Evolutionary conservation across 1,140 invertebrate species (phyloP), one percentile per base, ranked within the genome.

Genomic region (Adelges cooleyi): DNA sequence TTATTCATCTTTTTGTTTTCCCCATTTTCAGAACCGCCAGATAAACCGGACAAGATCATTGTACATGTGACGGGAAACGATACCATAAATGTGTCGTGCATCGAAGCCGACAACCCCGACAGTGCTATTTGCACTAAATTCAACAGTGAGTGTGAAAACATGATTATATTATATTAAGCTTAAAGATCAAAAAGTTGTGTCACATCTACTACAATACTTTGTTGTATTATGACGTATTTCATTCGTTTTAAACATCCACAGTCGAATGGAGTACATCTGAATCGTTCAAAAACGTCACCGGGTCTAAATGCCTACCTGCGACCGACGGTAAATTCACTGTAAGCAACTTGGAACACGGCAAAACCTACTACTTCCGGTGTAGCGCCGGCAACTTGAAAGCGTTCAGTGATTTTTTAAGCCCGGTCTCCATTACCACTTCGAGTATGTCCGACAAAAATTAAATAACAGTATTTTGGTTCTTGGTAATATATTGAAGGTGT

Each of bases 321-420:
- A 79, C 79, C 62, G 77, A 80, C 65, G 74, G 77, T 44, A 79
- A 83, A 68, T 77, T 79, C 65, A 72, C 74, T 38, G 75, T 85
- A 44, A 75, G 77, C n/a, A 76, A 76, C 68, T 76, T 96, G 36
- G 83, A 81, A 2, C 84, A 91, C 67, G 91, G 91, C 6, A 80
- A 85, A 25, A 81, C 84, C 65, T 96, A 95, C 75, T 92, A 86
- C 75, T 90, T 96, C 71, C 79, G 92, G 54, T 89, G 89, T 0
- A 80, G 85, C 18, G 85, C 85, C 59, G 89, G 92, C 49, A 96
- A 96, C 74, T 78, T 94, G n/a, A 90, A 89, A 72, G 93, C 92
- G 13, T 96, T 85, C 78, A 90, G 92, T 44, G 77, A 79, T n/a
- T 79, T 78, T 18, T 85, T 90, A 1, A 85, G 82, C 20, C 92